Conservation (phyloP, 2,888 invertebrate genomes). For the Campoplex nolae region DNA sequence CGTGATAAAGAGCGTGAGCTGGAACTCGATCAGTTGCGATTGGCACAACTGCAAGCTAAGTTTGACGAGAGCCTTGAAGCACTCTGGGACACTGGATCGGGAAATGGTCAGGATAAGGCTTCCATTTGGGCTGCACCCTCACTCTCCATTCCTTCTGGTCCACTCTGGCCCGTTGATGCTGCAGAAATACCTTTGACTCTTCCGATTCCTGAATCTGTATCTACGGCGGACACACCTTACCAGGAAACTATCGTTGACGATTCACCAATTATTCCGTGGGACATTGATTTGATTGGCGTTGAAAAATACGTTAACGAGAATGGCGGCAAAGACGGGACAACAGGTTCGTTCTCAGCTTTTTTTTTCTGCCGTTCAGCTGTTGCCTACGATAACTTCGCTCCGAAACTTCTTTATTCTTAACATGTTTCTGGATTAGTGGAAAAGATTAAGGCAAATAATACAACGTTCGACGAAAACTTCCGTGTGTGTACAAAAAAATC, state of each 20-base stretch:
- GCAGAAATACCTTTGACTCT: slow-evolving; percentile 77
- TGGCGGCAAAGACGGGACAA: slow-evolving; percentile 76
- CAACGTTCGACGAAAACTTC: too few species aligned
- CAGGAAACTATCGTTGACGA: slow-evolving; percentile 80
- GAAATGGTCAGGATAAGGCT: slow-evolving; percentile 83
- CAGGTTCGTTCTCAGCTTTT: slow-evolving; percentile 72
- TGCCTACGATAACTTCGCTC: too few species aligned
- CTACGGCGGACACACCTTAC: slow-evolving; percentile 76
- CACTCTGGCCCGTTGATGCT: slow-evolving; percentile 81
- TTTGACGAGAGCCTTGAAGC: slow-evolving; percentile 90
- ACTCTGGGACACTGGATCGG: slow-evolving; percentile 87
- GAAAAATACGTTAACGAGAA: slow-evolving; percentile 80
- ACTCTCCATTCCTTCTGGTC: slow-evolving; percentile 82
- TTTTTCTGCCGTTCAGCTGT: background rate
- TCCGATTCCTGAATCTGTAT: slow-evolving; percentile 76
- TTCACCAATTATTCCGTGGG: slow-evolving; percentile 82
- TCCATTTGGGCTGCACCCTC: slow-evolving; percentile 84
- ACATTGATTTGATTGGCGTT: slow-evolving; percentile 81
- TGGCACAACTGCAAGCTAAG: slow-evolving; percentile 88
- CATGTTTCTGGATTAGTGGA: too few species aligned
- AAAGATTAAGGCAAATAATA: too few species aligned
- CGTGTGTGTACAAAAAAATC: too few species aligned
- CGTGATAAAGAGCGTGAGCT: slow-evolving; percentile 79
- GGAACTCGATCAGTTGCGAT: slow-evolving; percentile 85
- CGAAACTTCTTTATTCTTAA: too few species aligned